phyloP scores from a whole-genome alignment of 1,140 invertebrate genomes.

The Cydia amplana region DNA sequence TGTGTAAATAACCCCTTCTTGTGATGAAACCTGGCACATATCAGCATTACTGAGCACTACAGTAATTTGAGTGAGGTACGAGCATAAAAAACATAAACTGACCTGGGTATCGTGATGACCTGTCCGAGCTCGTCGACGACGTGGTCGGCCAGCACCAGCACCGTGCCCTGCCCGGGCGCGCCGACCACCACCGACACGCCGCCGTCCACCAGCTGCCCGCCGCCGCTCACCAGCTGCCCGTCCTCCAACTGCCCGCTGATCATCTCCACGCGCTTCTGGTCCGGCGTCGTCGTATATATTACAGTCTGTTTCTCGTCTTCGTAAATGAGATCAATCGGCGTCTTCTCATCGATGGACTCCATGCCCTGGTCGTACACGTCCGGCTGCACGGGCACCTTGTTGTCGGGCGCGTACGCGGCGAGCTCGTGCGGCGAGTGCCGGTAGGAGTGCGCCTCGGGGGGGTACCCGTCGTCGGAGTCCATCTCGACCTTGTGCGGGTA shows the following conservation, averaged over 20 bases:
- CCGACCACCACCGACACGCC: conserved; percentile 77
- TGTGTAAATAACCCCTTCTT: no score
- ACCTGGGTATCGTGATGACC: conserved; percentile 79
- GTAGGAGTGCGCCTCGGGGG: conserved; percentile 78
- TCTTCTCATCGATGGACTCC: conserved; percentile 84
- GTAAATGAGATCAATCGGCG: conserved; percentile 89
- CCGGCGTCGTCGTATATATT: conserved; percentile 86
- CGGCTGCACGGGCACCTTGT: conserved; percentile 74
- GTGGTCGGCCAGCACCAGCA: conserved; percentile 75
- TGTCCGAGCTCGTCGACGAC: conserved; percentile 74
- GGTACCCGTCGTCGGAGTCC: conserved; percentile 78
- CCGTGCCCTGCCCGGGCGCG: conserved; percentile 69
- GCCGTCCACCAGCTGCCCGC: conserved; percentile 70
- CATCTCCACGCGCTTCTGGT: conserved; percentile 78
- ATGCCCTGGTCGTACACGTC: conserved; percentile 81
- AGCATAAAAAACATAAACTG: conserved; percentile 34
- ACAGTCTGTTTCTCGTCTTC: conserved; percentile 90
- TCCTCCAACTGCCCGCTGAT: conserved; percentile 76
- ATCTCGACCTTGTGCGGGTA: conserved; percentile 80
- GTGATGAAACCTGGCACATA: no score
- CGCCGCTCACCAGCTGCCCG: conserved; percentile 70
- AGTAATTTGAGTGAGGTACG: neutral
- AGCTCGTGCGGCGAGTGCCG: conserved; percentile 76
- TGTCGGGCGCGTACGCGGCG: conserved; percentile 80
- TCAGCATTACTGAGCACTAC: no score